Evolutionary conservation across 2,113 vertebrate species (phyloP).

Genomic region (Albula goreensis): DNA sequence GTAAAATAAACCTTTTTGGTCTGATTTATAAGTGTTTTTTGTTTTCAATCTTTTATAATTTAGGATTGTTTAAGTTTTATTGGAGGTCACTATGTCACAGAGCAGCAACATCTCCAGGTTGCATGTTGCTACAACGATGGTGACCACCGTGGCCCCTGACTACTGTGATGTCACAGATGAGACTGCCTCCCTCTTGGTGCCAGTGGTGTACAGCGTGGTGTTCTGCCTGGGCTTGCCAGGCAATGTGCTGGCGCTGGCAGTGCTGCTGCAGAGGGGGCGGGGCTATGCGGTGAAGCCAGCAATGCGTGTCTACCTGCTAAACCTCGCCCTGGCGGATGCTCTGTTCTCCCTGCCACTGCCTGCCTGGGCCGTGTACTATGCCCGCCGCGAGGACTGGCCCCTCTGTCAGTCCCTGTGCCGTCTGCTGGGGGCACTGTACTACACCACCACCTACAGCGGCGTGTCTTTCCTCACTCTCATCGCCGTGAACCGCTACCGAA

Average conservation of each 20-base stretch:
- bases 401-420: conserved; percentile 51
- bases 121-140: too few species aligned
- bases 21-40: too few species aligned
- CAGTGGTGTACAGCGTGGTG: conserved; percentile 46
- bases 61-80: too few species aligned
- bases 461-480: conserved; percentile 61
- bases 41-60: too few species aligned
- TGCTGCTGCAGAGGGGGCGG: conserved; percentile 45
- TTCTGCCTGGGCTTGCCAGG: conserved; percentile 60
- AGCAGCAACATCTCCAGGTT: not conserved
- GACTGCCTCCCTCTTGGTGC: conserved; percentile 49
- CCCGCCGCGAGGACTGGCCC: conserved; percentile 52
- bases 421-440: conserved; percentile 52
- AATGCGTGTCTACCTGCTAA: conserved; percentile 65
- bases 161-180: conserved; percentile 39
- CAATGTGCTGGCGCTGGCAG: conserved; percentile 53
- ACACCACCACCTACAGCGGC: conserved; percentile 52
- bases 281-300: conserved; percentile 51
- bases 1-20: too few species aligned
- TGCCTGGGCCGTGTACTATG: conserved; percentile 64
- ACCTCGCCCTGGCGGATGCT: conserved; percentile 57
- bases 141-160: not conserved
- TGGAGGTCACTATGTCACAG: not conserved
- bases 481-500: conserved; percentile 53
- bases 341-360: conserved; percentile 65